phyloP scores from a whole-genome alignment of 2,888 invertebrate genomes.

The Mystacides longicornis region DNA sequence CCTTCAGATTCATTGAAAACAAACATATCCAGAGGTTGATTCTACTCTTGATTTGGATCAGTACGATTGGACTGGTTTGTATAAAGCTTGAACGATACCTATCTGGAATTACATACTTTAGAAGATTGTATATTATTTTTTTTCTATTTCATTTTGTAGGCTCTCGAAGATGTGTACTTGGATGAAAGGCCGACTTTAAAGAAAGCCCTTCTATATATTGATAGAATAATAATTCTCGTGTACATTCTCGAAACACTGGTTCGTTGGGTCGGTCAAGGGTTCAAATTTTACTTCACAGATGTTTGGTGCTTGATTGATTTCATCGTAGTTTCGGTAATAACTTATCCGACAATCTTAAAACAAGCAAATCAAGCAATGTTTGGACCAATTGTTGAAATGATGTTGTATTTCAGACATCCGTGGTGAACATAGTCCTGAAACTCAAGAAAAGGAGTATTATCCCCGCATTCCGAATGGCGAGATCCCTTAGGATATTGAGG shows the following conservation, averaged over 20 bases:
- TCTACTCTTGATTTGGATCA: neutral
- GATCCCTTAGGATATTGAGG: constrained; percentile 1
- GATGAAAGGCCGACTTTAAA: constrained; percentile 51
- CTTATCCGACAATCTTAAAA: too few relatives aligned
- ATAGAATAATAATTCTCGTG: constrained; percentile 94
- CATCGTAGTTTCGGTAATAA: constrained; percentile 96
- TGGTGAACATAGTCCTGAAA: neutral
- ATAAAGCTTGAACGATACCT: neutral
- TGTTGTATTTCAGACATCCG: neutral
- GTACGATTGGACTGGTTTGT: neutral
- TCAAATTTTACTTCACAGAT: constrained; percentile 94
- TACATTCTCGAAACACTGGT: constrained; percentile 98
- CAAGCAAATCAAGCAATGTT: too few relatives aligned
- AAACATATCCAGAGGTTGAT: constrained; percentile 68
- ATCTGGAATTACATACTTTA: neutral
- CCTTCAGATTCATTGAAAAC: constrained; percentile 93
- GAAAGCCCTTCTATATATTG: constrained; percentile 56
- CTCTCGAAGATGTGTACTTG: constrained; percentile 93
- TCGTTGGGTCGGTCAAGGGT: constrained; percentile 95
- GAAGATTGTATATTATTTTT: neutral
- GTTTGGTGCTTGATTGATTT: constrained; percentile 99
- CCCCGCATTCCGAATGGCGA: neutral
- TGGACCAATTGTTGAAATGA: too few relatives aligned
- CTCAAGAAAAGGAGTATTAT: neutral
- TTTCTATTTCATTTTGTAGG: constrained; percentile 48